Evolutionary conservation across 2,888 invertebrate genomes (phyloP).

Genomic region (Ennomos erosarius): DNA sequence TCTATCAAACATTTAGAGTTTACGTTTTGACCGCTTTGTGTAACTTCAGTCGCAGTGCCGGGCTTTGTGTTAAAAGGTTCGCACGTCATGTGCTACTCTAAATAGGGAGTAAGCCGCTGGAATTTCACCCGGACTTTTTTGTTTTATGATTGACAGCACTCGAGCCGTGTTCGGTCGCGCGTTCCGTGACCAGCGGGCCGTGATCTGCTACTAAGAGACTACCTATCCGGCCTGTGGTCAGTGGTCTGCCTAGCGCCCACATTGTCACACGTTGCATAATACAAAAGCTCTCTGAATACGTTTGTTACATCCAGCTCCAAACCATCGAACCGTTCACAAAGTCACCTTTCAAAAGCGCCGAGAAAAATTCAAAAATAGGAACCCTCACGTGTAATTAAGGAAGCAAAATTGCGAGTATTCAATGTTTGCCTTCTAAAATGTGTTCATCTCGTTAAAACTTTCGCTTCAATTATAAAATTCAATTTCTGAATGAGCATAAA

Average conservation of each 20-base stretch:
- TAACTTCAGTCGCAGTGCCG: conserved; percentile 52
- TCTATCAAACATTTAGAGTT: conserved; percentile 48
- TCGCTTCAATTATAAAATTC: conserved; percentile 82
- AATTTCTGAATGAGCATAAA: conserved; percentile 83
- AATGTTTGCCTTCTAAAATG: conserved; percentile 63
- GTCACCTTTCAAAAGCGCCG: conserved; percentile 45
- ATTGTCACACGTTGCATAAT: conserved; percentile 71
- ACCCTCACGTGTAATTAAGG: conserved; percentile 57
- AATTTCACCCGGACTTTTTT: conserved; percentile 70
- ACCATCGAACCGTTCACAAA: conserved; percentile 55
- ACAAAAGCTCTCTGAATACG: conserved; percentile 61
- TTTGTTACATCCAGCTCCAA: conserved; percentile 53
- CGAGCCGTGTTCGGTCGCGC: conserved; percentile 80
- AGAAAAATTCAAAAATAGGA: conserved; percentile 38
- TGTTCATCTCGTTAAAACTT: conserved; percentile 80
- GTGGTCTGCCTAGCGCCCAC: conserved; percentile 47
- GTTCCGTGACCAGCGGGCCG: conserved; percentile 75
- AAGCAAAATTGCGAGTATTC: conserved; percentile 63
- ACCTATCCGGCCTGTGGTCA: conserved; percentile 62
- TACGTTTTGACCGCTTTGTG: conserved; percentile 61
- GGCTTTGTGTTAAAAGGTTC: conserved; percentile 63
- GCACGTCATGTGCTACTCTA: conserved; percentile 59
- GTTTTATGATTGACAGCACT: conserved; percentile 84
- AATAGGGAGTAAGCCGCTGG: conserved; percentile 72
- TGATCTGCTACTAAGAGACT: conserved; percentile 76